These are phyloP conservation scores for Somateria mollissima DNA, from an alignment of 2,797 vertebrate species.

Conservation along the genomic window DNA sequence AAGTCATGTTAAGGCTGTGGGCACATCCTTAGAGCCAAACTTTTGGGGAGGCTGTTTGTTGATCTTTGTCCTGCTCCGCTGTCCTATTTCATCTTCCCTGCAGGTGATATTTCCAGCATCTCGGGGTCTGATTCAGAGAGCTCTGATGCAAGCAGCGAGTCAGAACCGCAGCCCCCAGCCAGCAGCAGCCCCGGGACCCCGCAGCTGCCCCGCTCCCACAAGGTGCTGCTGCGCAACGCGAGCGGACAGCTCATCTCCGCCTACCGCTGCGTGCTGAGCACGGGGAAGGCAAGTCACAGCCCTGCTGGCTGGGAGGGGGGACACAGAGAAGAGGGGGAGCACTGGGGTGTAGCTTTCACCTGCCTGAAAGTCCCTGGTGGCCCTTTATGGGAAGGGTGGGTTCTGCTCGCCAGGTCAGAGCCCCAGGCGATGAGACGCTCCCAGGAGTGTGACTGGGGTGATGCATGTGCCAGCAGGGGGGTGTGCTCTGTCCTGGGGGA, in stretches of 20 bases:
- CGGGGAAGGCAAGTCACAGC: slow-evolving; percentile 80
- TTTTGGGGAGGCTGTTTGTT: neutral
- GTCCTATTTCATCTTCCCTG: neutral
- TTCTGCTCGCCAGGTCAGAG: neutral
- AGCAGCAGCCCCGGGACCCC: neutral
- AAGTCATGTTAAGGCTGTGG: accelerated
- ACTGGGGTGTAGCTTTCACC: neutral
- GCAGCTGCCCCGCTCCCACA: slow-evolving; percentile 66
- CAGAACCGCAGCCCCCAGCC: slow-evolving; percentile 24
- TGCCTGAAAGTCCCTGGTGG: accelerated
- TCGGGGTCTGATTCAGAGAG: slow-evolving; percentile 90
- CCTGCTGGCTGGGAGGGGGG: neutral
- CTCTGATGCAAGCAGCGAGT: slow-evolving; percentile 74
- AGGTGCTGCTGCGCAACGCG: slow-evolving; percentile 85
- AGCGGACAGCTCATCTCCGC: slow-evolving; percentile 85
- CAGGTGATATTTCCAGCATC: slow-evolving; percentile 96
- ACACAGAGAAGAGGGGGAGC: neutral
- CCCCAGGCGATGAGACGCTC: neutral
- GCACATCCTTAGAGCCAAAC: neutral
- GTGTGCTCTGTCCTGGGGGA: neutral
- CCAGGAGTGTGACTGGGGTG: neutral
- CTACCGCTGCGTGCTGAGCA: slow-evolving; percentile 85
- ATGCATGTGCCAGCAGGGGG: neutral
- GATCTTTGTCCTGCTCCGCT: neutral
- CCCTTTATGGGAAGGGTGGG: neutral